Evolutionary conservation across 2,888 invertebrate genomes (phyloP).

Genomic region (Microdon myrmicae): DNA sequence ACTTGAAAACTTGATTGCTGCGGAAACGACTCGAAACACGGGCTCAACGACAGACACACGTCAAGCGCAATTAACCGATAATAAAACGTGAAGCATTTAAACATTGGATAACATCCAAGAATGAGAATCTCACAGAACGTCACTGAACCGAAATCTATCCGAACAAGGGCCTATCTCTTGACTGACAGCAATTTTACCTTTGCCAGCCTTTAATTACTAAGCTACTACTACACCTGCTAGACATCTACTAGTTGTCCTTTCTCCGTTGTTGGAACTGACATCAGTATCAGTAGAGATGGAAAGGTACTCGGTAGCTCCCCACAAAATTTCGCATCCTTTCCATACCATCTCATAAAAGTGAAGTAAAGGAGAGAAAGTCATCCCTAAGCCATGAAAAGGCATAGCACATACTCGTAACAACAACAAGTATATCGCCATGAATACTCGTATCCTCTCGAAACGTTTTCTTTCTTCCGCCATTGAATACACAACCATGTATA

Average conservation of each 20-base stretch:
- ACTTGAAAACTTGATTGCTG: too few species aligned
- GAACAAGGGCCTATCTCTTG: constrained; percentile 36
- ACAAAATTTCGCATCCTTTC: constrained; percentile 25
- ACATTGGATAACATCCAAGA: too few species aligned
- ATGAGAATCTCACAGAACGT: too few species aligned
- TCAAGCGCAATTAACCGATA: constrained; percentile 23
- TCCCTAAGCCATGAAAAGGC: too few species aligned
- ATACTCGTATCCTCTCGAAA: constrained; percentile 30
- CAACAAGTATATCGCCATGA: constrained; percentile 26
- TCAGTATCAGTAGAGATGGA: too few species aligned
- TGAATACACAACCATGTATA: constrained; percentile 8
- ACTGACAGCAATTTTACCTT: constrained; percentile 40
- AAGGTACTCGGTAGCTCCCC: constrained; percentile 14
- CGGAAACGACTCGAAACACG: too few species aligned
- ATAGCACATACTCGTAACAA: constrained; percentile 7
- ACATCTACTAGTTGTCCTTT: constrained; percentile 21
- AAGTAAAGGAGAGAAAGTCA: too few species aligned
- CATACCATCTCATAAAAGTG: too few species aligned
- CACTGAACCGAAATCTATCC: constrained; percentile 35
- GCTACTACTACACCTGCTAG: constrained; percentile 35
- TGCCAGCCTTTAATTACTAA: constrained; percentile 41
- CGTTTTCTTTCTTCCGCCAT: constrained; percentile 43
- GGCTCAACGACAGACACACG: constrained; percentile 8
- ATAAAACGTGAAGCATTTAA: too few species aligned
- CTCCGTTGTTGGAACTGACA: neutral